phyloP scores from a whole-genome alignment of 2,888 invertebrate species.

The Rhodophaea formosa region DNA sequence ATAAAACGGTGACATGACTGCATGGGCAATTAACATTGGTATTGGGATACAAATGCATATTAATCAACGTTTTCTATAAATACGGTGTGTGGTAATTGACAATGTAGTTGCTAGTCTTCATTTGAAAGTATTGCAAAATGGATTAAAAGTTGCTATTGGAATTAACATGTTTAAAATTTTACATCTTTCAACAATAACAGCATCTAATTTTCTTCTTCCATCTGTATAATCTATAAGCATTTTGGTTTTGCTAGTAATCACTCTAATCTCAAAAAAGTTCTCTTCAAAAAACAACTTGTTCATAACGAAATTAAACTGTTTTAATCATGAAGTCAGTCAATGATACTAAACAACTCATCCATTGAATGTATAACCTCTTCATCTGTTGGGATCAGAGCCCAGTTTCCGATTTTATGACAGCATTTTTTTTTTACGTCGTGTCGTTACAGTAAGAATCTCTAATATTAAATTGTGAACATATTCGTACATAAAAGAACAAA shows the following conservation, averaged over 20 bases:
- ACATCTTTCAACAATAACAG: neutral
- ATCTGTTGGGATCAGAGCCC: no score
- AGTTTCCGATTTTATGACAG: no score
- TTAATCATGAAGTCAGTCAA: no score
- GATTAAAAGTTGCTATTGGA: neutral
- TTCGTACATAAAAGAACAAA: no score
- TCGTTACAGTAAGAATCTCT: no score
- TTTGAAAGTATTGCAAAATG: neutral
- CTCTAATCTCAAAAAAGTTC: neutral
- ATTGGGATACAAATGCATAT: neutral
- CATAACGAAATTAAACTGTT: no score
- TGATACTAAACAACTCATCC: no score
- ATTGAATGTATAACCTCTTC: no score
- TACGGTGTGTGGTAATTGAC: neutral
- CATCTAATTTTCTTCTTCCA: neutral
- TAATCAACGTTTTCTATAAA: neutral
- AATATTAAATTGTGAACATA: no score
- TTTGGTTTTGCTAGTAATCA: neutral
- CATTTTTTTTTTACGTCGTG: no score
- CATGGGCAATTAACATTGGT: constrained; percentile 26
- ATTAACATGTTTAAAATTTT: neutral
- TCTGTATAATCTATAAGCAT: neutral
- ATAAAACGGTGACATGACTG: constrained; percentile 21
- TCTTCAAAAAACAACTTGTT: no score
- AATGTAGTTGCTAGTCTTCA: neutral